Percentiles rank a stretch among this genome's conserved stretches.
Conservation (phyloP, 2,888 invertebrate genomes). For the Neoscelio sp. region DNA sequence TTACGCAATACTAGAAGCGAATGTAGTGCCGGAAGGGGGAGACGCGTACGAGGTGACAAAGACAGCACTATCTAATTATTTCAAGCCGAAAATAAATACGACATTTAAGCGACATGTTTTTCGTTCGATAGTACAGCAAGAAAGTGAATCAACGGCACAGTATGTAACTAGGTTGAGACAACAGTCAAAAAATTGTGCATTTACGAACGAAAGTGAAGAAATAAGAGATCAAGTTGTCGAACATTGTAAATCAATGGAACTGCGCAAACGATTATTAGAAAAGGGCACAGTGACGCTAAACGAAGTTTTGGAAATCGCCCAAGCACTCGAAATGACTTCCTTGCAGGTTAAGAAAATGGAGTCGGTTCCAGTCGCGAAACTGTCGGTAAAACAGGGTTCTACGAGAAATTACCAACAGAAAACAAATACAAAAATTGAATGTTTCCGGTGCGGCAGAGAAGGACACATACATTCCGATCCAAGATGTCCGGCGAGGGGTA, state of each 20-base stretch:
- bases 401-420: no score
- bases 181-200: constrained; percentile 74
- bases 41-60: constrained; percentile 24
- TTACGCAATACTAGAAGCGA: constrained; percentile 16
- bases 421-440: no score
- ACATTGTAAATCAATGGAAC: constrained; percentile 59
- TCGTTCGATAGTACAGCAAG: constrained; percentile 71
- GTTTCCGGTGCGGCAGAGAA: constrained; percentile 14
- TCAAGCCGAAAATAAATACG: constrained; percentile 74
- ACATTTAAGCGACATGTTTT: constrained; percentile 75
- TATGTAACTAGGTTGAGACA: constrained; percentile 73
- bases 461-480: constrained; percentile 34
- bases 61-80: constrained; percentile 57
- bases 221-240: constrained; percentile 59
- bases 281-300: constrained; percentile 44
- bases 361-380: neutral
- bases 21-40: constrained; percentile 4
- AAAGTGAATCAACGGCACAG: constrained; percentile 73
- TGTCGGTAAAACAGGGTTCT: neutral
- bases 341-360: constrained; percentile 3
- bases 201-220: constrained; percentile 62
- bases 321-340: constrained; percentile 5
- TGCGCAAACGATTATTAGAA: constrained; percentile 54
- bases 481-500: constrained; percentile 68
- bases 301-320: constrained; percentile 4